Base-by-base conservation (phyloP, 2,888 invertebrate species). In the Drosophila imparisetae region DNA sequence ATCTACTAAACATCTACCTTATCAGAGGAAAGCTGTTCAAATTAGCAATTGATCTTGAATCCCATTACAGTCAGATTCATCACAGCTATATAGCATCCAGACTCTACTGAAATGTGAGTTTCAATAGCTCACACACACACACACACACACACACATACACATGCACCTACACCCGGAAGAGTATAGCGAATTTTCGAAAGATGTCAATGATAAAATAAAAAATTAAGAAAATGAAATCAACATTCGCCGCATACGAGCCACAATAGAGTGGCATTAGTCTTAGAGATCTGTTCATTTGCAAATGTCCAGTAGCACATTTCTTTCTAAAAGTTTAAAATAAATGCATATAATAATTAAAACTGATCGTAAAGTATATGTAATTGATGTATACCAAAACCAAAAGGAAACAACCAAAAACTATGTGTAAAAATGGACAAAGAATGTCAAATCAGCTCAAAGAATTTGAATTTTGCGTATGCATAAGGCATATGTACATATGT, bases 351-450 rank as follows among this genome's bases (percentile, higher is more conserved):
- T 60, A 67, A 50, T 58, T 24, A 77, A 48, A 63, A 68, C 79
- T 62, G 72, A 74, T 58, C 70, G 69, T 72, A 76, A 74, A 70
- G 15, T 38, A 59, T 57, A 54, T 62, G 66, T 81, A 82, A 81
- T 85, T 85, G 79, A 87, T 87, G 85, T 85, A 82, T 84, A 80
- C 75, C 84, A 70, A 68, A 67, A 42, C 67, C 42, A 27, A 27
- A 38, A 54, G 66, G 52, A 34, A 48, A 21, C 36, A 75, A 53
- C 53, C 21, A 36, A 50, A 68, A 72, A 64, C 66, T 72, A 61
- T 60, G 78, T 78, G 78, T 78, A 78, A 78, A 72, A 77, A 57
- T 70, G 36, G 50, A 36, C 53, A 64, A 64, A 61, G 45, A 66
- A 15, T 65, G 67, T 65, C 52, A 62, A 76, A 62, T 57, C 64